Base-by-base conservation (phyloP, 2,113 vertebrate species). In the Agelaius tricolor region DNA sequence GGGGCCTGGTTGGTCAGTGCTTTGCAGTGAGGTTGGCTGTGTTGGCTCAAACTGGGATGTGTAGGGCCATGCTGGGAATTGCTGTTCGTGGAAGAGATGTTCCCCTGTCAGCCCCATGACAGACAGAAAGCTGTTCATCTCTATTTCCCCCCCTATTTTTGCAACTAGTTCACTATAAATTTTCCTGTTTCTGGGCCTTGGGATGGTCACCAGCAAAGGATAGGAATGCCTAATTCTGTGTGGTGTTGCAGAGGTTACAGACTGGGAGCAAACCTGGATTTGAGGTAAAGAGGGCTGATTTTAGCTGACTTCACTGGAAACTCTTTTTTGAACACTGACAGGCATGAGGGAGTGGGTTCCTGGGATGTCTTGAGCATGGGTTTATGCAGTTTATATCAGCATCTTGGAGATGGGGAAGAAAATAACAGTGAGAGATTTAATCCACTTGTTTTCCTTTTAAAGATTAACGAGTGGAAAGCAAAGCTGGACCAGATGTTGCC, bases 401-500 rank as follows among this genome's bases (percentile, higher is more conserved):
- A 27, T 49, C 37, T 78, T 89, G 46, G 31, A 30, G 18, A 27
- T 72, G 37, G 49, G 49, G 37, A 81, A 78, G 65, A 78, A 85
- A 86, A 47, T 67, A 71, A 31, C 14, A 69, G 39, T 26, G 61
- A 73, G 76, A 67, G 82, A 44, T 86, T 73, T 86, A 89, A 96
- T 96, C 17, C 27, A 23, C 23, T 80, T 67, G 49, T 71, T 92
- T 87, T 92, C 44, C 69, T 55, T 87, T 92, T 85, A 22, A 95
- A 99, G 99, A 97, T 99, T 30, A 97, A 97, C 1, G 91, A 98
- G 43, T 99, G 98, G 97, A 98, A 98, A 96, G 76, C 62, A 0
- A 96, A 98, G 87, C 96, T 99, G 96, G 98, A 99, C 55, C 79
- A 87, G 81, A 97, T 96, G 91, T 96, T 99, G 57, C 99, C 99